Base-by-base conservation (phyloP, 2,113 vertebrate species). In the Prietella phreatophila region DNA sequence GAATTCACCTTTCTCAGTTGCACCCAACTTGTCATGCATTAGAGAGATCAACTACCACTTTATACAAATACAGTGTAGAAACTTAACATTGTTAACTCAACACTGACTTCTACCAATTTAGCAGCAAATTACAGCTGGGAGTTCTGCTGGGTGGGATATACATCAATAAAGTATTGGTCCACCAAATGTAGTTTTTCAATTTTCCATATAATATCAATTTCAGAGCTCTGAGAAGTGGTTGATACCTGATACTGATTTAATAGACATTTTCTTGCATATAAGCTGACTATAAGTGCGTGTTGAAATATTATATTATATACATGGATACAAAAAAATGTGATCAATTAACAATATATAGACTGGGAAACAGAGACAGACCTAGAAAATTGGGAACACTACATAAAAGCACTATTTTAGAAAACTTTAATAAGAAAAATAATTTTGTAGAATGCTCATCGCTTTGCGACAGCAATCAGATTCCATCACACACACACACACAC, bases 101-200 rank as follows among this genome's bases (percentile, higher is more conserved):
- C 56, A 61, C 60, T 13, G 5, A 39, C 22, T 42, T 7, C 80
- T 22, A 36, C 15, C 19, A 27, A 15, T 25, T 39, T 20, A 22
- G 33, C 11, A 39, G 56, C 13, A 82, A 25, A 61, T 61, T 42
- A 61, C 33, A 61, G 10, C 80, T 61, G 33, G 22, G 80, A 82
- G 33, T 39, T 61, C 22, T 61, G 80, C 80, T 42, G 33, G 42
- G 33, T 22, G 19, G 53, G 22, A n/a, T 5, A 0, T 0, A 27
- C 22, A 4, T 82, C 58, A 61, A 60, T 82, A 82, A 61, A 61
- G 19, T 82, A 82, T 60, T 82, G 80, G 61, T 61, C 56, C 80
- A 39, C 20, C 22, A 4, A 4, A 61, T 1, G 10, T 9, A 61
- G 33, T 39, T 61, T 42, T 42, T 22, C 56, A 11, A 58, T 60